phyloP scores from a whole-genome alignment of 2,888 invertebrate genomes.

The Dendrolimus pini region DNA sequence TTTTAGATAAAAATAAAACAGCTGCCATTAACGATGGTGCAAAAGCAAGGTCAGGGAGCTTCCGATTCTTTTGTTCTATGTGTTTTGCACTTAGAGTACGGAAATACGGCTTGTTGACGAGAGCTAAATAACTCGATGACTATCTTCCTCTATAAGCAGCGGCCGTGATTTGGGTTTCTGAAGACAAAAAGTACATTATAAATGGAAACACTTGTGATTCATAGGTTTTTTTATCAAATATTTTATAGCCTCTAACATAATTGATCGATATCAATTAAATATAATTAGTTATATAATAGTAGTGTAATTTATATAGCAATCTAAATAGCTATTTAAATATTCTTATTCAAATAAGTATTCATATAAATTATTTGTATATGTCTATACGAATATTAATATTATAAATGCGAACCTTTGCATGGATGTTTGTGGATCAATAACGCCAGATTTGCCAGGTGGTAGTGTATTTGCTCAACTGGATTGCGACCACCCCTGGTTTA shows the following conservation, averaged over 20 bases:
- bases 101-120: constrained; percentile 69
- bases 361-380: too few species aligned
- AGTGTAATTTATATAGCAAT: too few species aligned
- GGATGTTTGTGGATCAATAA: too few species aligned
- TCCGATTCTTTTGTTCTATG: constrained; percentile 61
- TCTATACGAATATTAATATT: too few species aligned
- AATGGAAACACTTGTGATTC: constrained; percentile 30
- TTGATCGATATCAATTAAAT: background rate
- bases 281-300: too few species aligned
- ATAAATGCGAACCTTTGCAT: too few species aligned
- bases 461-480: too few species aligned
- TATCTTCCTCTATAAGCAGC: constrained; percentile 44
- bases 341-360: too few species aligned
- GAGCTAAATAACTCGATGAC: constrained; percentile 61
- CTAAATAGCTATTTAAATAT: too few species aligned
- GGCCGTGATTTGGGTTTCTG: constrained; percentile 46
- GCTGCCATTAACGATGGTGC: constrained; percentile 31
- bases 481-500: too few species aligned
- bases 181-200: constrained; percentile 44
- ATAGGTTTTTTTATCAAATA: constrained; percentile 11
- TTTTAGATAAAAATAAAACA: background rate
- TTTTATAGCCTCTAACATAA: constrained; percentile 3
- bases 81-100: constrained; percentile 51
- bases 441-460: too few species aligned
- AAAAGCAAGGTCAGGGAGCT: constrained; percentile 48